Evolutionary conservation across 2,797 vertebrate species (phyloP), one percentile per base, ranked within the genome.

Genomic region (Capromys pilorides): DNA sequence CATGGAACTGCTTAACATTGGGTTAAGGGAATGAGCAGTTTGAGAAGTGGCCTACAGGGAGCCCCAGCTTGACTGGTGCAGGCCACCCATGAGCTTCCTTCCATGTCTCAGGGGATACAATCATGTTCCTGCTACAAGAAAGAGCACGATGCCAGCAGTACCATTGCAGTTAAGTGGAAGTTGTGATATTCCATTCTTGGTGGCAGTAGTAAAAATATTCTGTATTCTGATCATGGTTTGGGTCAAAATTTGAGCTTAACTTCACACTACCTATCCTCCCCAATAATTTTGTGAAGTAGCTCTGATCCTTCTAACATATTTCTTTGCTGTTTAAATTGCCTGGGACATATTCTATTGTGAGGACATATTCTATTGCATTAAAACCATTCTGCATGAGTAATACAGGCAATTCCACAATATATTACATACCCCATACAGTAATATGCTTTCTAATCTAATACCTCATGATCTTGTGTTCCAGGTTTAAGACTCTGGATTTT

Each of bases 141-240:
- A 10, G n/a, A 5, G 18, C 45, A 3, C 5, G 16, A 10, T 4
- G 13, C 14, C n/a, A 13, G 41, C 24, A 12, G 18, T 18, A 9
- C 13, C n/a, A 12, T 9, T 71, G 5, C 64, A 12, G 6, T 9
- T 0, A 39, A 45, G 19, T 5, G 54, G 4, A 10, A 51, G 57
- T 57, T 22, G 41, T 33, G 41, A 12, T 61, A 66, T 18, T 66
- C 21, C 59, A 26, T 69, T 69, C 7, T 66, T 31, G 7, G 45
- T 57, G 19, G 6, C 45, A 21, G 71, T 33, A 57, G 33, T 54
- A 24, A 28, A 3, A 59, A 28, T 28, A 24, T 36, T 33, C 8
- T 51, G 9, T 39, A 86, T 51, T 75, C 45, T 13, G 2, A 10
- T 5, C 22, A 39, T 13, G 7, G 36, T 71, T 61, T 75, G 22